Conservation (phyloP, 2,113 vertebrate species). For the Platycercus adscitus region DNA sequence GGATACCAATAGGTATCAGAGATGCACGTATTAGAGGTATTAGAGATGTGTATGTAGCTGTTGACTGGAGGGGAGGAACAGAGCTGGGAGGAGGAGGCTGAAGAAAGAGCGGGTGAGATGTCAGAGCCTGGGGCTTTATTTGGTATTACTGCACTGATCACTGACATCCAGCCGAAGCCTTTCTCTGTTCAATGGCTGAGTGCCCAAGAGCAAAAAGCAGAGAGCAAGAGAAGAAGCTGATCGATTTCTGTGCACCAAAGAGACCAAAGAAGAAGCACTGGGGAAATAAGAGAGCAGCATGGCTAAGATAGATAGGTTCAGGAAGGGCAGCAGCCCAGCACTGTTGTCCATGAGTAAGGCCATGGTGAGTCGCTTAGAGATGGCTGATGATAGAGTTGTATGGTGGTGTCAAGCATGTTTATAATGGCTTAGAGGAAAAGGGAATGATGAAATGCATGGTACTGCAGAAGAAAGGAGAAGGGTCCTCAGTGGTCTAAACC, state of each 20-base stretch:
- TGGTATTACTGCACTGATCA: background rate
- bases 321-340: background rate
- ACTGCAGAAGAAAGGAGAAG: background rate
- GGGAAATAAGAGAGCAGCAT: background rate
- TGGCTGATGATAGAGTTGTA: background rate
- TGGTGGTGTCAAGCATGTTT: background rate
- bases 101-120: background rate
- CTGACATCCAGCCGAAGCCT: background rate
- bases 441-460: fast-evolving
- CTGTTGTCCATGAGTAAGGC: background rate
- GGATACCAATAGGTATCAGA: background rate
- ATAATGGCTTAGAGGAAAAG: background rate
- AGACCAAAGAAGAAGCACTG: background rate
- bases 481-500: fast-evolving
- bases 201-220: background rate
- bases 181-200: background rate
- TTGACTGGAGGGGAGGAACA: background rate
- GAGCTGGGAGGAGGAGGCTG: background rate
- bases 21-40: background rate
- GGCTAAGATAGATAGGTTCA: background rate
- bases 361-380: background rate
- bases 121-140: background rate
- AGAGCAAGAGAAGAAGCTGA: background rate
- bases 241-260: background rate
- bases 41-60: background rate